These are phyloP conservation scores for Vulpes vulpes DNA, from an alignment of 2,113 vertebrate genomes.

Conservation along the genomic window DNA sequence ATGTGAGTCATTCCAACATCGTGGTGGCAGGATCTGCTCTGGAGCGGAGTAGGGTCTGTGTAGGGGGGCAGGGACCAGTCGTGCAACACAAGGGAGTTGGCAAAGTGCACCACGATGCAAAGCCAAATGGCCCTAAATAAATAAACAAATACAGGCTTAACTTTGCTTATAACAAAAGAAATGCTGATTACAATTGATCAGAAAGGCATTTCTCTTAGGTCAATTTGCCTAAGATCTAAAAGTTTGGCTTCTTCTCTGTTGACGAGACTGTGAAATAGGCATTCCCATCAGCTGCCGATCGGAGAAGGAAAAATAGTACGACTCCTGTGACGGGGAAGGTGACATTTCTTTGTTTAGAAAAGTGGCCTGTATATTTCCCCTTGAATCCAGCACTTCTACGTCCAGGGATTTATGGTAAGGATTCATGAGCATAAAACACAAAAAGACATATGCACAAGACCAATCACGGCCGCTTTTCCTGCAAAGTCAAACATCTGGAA, in stretches of 20 bases:
- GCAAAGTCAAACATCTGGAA: neutral
- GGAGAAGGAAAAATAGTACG: neutral
- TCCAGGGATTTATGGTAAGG: neutral
- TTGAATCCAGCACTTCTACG: neutral
- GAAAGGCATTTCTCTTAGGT: rapidly evolving
- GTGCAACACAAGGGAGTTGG: neutral
- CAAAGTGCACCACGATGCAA: neutral
- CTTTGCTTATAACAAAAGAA: neutral
- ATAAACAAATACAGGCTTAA: neutral
- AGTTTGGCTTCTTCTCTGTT: neutral
- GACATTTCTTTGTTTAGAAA: neutral
- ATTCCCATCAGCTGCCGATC: neutral
- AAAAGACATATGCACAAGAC: neutral
- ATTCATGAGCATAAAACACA: neutral
- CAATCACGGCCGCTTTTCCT: neutral
- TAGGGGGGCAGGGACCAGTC: rapidly evolving
- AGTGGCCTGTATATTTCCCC: neutral
- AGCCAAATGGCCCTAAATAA: neutral
- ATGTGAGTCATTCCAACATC: neutral
- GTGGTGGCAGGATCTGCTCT: too few relatives aligned
- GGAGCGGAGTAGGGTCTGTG: rapidly evolving
- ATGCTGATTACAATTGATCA: neutral
- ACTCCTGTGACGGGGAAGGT: neutral
- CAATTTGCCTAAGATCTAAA: neutral
- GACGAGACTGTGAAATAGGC: neutral